Base-by-base conservation (phyloP, 2,888 invertebrate genomes). In the Leucophenga montana region DNA sequence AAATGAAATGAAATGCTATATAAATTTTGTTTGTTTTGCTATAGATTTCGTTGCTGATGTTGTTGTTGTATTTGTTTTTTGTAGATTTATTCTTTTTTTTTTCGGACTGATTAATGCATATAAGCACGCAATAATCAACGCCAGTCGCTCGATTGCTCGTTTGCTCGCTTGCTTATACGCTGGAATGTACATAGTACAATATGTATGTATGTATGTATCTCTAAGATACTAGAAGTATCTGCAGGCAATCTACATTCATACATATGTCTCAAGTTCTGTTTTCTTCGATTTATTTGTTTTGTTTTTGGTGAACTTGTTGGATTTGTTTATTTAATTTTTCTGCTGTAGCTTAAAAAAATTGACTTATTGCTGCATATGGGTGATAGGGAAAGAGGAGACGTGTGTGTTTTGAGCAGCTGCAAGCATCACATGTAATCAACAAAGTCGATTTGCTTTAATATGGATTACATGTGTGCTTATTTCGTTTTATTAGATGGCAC, bases 41-140 rank as follows among this genome's bases (percentile, higher is more conserved):
- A 44, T 46, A 20, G 39, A 53, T 64, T 64, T 69, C 50, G 27
- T 33, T 50, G 18, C 27, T 66, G 13, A 27, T 65, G n/a, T 44
- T 48, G n/a, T 57, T 57, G 11, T 57, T 65, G 48, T 69, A 31
- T 1, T 13, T 50, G n/a, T 13, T 56, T 31, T 57, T 18, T 66
- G 8, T 50, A 27, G 46, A 27, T 56, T 56, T 54, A 5, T 16
- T 54, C 2, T 16, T 18, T 18, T n/a, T 68, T 33, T 27, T 20
- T 61, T 61, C 67, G 62, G 46, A 27, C 62, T 64, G 62, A 64
- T 64, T 64, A 64, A 64, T 64, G 62, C 62, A 64, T 22, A 59
- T 33, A 33, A 27, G 31, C 33, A 59, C 59, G 62, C 62, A 48
- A 64, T 48, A 64, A 59, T 59, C 31, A 59, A 59, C 59, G 50